These are phyloP conservation scores for Rhinoraja longicauda DNA, from an alignment of 2,797 vertebrate genomes.

Conservation along the genomic window DNA sequence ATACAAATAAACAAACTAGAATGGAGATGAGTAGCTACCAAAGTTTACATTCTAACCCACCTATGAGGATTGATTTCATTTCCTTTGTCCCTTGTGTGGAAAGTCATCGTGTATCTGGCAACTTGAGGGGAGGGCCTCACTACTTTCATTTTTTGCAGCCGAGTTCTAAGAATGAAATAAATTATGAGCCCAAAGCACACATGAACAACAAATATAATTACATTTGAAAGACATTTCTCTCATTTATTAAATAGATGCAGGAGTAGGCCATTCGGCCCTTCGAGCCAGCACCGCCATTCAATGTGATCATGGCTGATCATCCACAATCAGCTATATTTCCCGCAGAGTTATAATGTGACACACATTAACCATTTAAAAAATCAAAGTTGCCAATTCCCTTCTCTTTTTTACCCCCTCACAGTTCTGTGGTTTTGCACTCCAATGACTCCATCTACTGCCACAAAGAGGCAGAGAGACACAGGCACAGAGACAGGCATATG, in stretches of 20 bases:
- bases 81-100: conserved; percentile 82
- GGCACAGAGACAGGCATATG: too few species aligned
- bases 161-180: conserved; percentile 62
- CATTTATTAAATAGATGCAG: too few species aligned
- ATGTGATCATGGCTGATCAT: too few species aligned
- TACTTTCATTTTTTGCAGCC: conserved; percentile 80
- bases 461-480: too few species aligned
- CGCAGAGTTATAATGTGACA: neutral
- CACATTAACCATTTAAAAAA: neutral
- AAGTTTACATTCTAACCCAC: conserved; percentile 55
- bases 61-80: conserved; percentile 79
- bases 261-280: too few species aligned
- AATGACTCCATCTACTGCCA: neutral
- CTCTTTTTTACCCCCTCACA: neutral
- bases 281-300: too few species aligned
- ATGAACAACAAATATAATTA: neutral
- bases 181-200: neutral
- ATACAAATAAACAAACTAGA: neutral
- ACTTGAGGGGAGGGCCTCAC: conserved; percentile 67
- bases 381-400: too few species aligned
- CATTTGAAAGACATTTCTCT: neutral
- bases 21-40: neutral
- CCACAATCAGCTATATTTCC: neutral
- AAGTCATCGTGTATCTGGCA: conserved; percentile 92
- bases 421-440: neutral